Base-by-base conservation (phyloP, 2,797 vertebrate species). In the Phaenicophaeus curvirostris region DNA sequence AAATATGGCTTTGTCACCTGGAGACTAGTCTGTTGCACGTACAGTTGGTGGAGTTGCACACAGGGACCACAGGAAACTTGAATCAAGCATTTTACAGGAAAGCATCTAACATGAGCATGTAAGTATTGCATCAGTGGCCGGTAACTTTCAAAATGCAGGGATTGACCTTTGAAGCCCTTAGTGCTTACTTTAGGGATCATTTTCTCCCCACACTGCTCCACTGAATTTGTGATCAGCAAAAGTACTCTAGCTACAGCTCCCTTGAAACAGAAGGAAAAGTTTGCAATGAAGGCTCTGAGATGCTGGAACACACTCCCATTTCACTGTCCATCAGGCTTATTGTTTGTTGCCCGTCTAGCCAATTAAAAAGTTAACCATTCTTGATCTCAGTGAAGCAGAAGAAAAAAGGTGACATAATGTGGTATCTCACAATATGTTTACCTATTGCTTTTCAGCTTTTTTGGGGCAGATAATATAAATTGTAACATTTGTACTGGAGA, bases 171-270 rank as follows among this genome's bases (percentile, higher is more conserved):
- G 48, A 81, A 89, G 39, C 48, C 62, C 66, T 50, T 28, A 27
- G 31, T 63, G 92, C 76, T 91, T 96, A 86, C 93, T 84, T 94
- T 3, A 57, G 95, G 94, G 94, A 95, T 57, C 1, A 1, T 44
- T 69, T 30, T 63, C 61, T 93, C 83, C 87, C 83, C 63, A 54
- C 30, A 59, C 76, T 73, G 88, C 91, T 96, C 35, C 6, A 8
- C 31, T 39, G 93, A 87, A 88, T 91, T 35, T 39, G 53, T 69
- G 73, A 90, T 87, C 74, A 93, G 83, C 79, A 93, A 86, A 94
- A 89, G 80, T 80, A 88, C 76, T 93, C 55, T 35, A 61, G 21
- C 53, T 89, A 58, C 41, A 93, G n/a, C 33, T 93, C 75, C 87
- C 84, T 37, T 31, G 81, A 20, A 94, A 44, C 33, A 12, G 62